These are phyloP conservation scores for Ophion obscuratus DNA, from an alignment of 2,888 invertebrate genomes.

Conservation along the genomic window DNA sequence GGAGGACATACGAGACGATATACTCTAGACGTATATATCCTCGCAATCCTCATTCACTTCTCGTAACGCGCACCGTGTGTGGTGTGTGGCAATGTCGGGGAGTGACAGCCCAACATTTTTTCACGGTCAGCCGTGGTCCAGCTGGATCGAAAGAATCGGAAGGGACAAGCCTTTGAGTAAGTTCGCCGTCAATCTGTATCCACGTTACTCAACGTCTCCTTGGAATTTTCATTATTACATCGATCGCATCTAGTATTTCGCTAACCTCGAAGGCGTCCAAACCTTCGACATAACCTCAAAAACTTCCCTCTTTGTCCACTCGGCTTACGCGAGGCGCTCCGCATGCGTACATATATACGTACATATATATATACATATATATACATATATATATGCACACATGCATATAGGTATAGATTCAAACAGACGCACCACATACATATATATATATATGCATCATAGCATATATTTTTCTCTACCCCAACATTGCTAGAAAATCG, in stretches of 20 bases:
- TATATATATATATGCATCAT: neutral
- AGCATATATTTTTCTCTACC: slow-evolving; percentile 20
- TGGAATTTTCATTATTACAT: slow-evolving; percentile 39
- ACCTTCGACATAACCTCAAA: slow-evolving; percentile 71
- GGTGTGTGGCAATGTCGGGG: slow-evolving; percentile 81
- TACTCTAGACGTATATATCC: slow-evolving; percentile 16
- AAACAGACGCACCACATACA: neutral
- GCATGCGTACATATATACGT: neutral
- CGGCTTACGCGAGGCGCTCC: slow-evolving; percentile 35
- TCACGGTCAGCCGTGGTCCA: slow-evolving; percentile 84
- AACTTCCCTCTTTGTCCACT: slow-evolving; percentile 58
- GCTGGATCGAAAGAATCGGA: slow-evolving; percentile 83
- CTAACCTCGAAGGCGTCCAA: slow-evolving; percentile 63
- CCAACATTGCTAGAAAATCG: slow-evolving; percentile 29
- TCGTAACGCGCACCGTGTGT: slow-evolving; percentile 67
- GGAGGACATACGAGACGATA: neutral
- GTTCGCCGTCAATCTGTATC: slow-evolving; percentile 63
- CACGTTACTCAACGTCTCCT: slow-evolving; percentile 13
- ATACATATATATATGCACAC: neutral
- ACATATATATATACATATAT: neutral
- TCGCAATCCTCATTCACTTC: slow-evolving; percentile 64
- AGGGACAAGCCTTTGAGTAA: slow-evolving; percentile 83
- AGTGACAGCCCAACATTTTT: slow-evolving; percentile 84
- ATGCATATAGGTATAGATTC: neutral
- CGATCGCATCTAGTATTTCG: slow-evolving; percentile 20